Conservation (phyloP, 2,888 invertebrate species). For the Atherix ibis region DNA sequence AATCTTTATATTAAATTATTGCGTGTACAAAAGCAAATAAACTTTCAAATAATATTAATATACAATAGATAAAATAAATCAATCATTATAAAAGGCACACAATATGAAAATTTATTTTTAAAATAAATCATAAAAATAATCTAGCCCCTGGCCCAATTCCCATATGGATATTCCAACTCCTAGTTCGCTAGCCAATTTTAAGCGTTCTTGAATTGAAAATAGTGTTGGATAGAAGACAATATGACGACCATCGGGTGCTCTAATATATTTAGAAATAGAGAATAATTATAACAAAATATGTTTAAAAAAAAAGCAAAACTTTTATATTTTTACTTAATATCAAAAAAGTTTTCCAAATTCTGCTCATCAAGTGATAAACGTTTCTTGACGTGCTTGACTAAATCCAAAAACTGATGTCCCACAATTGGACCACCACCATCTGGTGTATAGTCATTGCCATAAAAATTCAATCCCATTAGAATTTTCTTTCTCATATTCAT, state of each 20-base stretch:
- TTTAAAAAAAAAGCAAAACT: conserved; percentile 5
- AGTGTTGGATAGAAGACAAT: conserved; percentile 79
- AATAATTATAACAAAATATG: conserved; percentile 1
- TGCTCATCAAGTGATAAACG: conserved; percentile 62
- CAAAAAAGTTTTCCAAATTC: conserved; percentile 70
- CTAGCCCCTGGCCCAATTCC: conserved; percentile 92
- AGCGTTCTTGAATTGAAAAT: conserved; percentile 63
- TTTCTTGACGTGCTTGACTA: conserved; percentile 57
- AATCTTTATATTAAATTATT: too few relatives aligned
- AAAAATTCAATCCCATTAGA: conserved; percentile 81
- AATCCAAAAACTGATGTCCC: conserved; percentile 59
- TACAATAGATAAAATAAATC: too few relatives aligned
- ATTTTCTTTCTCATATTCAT: conserved; percentile 55
- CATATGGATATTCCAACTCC: conserved; percentile 81
- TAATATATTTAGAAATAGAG: conserved; percentile 18
- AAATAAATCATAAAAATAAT: conserved; percentile 84
- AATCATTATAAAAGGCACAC: neutral
- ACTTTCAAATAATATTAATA: too few relatives aligned
- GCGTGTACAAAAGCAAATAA: too few relatives aligned
- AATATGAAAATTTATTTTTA: conserved; percentile 26
- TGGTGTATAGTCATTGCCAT: conserved; percentile 75
- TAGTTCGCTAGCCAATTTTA: conserved; percentile 62
- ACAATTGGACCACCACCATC: conserved; percentile 72
- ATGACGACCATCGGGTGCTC: conserved; percentile 51
- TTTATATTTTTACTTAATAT: conserved; percentile 52